Conservation (phyloP, 1,140 invertebrate species). For the Berghia stephanieae region DNA sequence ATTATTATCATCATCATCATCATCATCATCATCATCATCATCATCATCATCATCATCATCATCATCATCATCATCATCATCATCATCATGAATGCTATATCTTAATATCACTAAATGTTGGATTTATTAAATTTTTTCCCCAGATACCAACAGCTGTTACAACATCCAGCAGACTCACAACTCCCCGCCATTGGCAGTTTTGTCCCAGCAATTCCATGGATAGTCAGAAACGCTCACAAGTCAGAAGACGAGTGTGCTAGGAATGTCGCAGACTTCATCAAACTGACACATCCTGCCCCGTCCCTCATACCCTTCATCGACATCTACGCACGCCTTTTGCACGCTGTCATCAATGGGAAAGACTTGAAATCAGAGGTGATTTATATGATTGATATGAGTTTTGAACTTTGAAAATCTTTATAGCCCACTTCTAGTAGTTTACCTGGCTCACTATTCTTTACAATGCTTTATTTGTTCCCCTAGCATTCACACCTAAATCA, state of each 20-base stretch:
- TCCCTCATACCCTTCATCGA: conserved; percentile 50
- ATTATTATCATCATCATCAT: too few species aligned
- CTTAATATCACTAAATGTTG: too few species aligned
- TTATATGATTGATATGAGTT: neutral
- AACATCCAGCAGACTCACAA: conserved; percentile 45
- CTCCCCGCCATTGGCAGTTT: conserved; percentile 51
- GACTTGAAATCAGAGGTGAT: conserved; percentile 45
- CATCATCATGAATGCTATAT: conserved; percentile 37
- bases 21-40: conserved; percentile 31
- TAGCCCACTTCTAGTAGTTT: too few species aligned
- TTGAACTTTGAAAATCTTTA: too few species aligned
- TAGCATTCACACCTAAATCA: too few species aligned
- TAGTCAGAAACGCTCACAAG: conserved; percentile 49
- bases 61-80: conserved; percentile 69
- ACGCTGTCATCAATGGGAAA: conserved; percentile 50
- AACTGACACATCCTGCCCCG: conserved; percentile 53
- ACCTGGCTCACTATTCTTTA: too few species aligned
- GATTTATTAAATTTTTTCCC: too few species aligned
- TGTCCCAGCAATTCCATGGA: conserved; percentile 52
- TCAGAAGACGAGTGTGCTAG: conserved; percentile 52
- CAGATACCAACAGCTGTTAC: too few species aligned
- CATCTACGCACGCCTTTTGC: conserved; percentile 51
- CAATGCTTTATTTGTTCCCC: too few species aligned
- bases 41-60: conserved; percentile 72
- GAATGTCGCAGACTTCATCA: conserved; percentile 49